Conservation (phyloP, 2,113 vertebrate species). For the Indicator indicator region DNA sequence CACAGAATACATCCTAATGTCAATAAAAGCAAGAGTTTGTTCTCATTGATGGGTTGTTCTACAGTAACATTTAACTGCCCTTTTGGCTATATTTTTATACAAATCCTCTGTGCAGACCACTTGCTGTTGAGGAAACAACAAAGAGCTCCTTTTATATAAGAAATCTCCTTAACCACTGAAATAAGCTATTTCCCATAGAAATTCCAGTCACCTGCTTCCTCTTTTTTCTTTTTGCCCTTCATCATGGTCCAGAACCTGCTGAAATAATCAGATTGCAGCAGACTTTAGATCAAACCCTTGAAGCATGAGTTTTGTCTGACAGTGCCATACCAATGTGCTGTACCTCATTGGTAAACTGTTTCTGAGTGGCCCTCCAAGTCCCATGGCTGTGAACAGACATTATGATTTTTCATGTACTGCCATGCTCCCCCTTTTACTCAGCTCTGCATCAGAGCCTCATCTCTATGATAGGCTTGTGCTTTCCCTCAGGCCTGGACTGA, state of each 20-base stretch:
- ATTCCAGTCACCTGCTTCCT: not conserved
- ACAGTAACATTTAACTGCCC: not conserved
- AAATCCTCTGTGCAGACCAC: not conserved
- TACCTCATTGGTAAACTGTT: not conserved
- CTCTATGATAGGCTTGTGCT: not conserved
- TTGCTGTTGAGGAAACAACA: not conserved
- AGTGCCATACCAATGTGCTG: rapidly evolving
- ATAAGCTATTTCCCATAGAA: not conserved
- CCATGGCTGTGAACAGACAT: rapidly evolving
- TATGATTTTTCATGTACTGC: not conserved
- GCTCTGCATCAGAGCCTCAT: not conserved
- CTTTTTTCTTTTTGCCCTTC: not conserved
- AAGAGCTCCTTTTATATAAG: not conserved
- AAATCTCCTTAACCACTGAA: not conserved
- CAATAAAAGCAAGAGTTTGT: constrained; percentile 15
- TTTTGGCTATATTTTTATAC: constrained; percentile 11
- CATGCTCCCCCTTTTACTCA: not conserved
- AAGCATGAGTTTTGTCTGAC: not conserved
- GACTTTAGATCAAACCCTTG: not conserved
- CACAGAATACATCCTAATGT: not conserved
- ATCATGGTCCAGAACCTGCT: not conserved
- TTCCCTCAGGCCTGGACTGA: not conserved
- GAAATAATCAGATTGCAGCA: not conserved
- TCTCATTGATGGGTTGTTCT: constrained; percentile 15
- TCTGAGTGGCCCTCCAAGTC: not conserved